Evolutionary conservation across 2,797 vertebrate genomes (phyloP).

Genomic region (Thunnus albacares): DNA sequence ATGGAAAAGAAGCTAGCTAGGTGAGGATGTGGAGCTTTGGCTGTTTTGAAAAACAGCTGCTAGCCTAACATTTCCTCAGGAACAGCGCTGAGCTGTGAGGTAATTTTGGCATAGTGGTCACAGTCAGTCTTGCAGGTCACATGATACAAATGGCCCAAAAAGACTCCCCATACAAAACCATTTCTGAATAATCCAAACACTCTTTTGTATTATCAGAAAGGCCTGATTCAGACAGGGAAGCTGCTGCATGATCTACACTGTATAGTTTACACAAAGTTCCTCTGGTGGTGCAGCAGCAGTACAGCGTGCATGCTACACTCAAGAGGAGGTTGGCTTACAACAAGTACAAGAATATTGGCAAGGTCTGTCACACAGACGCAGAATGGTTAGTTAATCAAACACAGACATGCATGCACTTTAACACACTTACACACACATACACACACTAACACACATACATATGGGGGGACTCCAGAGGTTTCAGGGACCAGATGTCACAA

Average conservation of each 20-base stretch:
- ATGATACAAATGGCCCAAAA: background rate
- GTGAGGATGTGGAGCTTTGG: no score
- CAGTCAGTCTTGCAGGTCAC: background rate
- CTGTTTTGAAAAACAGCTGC: no score
- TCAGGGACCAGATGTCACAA: constrained; percentile 77
- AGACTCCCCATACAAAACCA: background rate
- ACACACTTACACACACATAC: constrained; percentile 30
- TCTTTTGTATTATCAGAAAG: background rate
- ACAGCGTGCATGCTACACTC: constrained; percentile 12
- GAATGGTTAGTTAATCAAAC: constrained; percentile 73
- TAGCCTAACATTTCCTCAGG: no score
- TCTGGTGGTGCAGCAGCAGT: constrained; percentile 2
- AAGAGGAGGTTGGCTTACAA: constrained; percentile 42
- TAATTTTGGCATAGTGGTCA: background rate
- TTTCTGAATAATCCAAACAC: background rate
- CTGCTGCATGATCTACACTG: background rate
- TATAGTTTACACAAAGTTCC: background rate
- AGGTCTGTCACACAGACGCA: constrained; percentile 58
- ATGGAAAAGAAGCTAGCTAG: background rate
- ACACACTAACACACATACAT: constrained; percentile 41
- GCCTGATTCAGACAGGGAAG: background rate
- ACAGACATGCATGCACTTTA: constrained; percentile 56
- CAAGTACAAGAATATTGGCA: constrained; percentile 64
- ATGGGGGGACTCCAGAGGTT: constrained; percentile 58
- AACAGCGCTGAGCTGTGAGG: no score